Conservation (phyloP, 2,797 vertebrate genomes). For the Artibeus jamaicensis region DNA sequence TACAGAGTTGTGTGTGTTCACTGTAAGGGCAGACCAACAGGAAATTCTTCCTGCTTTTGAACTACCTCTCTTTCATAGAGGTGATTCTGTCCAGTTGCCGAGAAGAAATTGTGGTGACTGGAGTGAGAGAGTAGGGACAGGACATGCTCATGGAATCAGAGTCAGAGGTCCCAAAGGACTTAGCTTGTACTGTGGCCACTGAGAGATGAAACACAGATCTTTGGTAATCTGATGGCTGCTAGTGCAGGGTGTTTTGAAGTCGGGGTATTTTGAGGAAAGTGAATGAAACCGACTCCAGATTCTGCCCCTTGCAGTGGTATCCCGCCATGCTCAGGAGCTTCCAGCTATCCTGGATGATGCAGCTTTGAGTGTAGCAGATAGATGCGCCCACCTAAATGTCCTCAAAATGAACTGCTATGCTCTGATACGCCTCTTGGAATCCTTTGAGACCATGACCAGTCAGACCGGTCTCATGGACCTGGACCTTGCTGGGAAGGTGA, state of each 20-base stretch:
- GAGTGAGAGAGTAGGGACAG: conserved; percentile 64
- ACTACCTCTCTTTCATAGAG: background rate
- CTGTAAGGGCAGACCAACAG: conserved; percentile 95
- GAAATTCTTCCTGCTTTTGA: conserved; percentile 61
- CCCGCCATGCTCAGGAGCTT: conserved; percentile 88
- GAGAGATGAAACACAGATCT: conserved; percentile 85
- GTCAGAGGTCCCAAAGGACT: conserved; percentile 69
- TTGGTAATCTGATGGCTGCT: conserved; percentile 88
- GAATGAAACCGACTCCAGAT: background rate
- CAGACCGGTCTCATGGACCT: conserved; percentile 82
- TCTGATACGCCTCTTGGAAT: conserved; percentile 90
- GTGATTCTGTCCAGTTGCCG: conserved; percentile 48
- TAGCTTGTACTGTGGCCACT: conserved; percentile 57
- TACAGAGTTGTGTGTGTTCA: conserved; percentile 83
- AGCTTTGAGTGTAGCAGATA: conserved; percentile 82
- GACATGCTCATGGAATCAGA: background rate
- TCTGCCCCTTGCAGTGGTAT: conserved; percentile 86
- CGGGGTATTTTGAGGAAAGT: background rate
- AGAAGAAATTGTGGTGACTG: conserved; percentile 60
- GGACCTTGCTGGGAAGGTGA: conserved; percentile 79
- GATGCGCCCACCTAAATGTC: conserved; percentile 88
- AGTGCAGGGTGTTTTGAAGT: background rate
- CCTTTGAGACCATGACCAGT: conserved; percentile 88
- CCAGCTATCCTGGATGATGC: conserved; percentile 84
- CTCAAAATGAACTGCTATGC: conserved; percentile 97